Evolutionary conservation across 2,797 vertebrate species (phyloP).

Genomic region (Pangasius krempfi): DNA sequence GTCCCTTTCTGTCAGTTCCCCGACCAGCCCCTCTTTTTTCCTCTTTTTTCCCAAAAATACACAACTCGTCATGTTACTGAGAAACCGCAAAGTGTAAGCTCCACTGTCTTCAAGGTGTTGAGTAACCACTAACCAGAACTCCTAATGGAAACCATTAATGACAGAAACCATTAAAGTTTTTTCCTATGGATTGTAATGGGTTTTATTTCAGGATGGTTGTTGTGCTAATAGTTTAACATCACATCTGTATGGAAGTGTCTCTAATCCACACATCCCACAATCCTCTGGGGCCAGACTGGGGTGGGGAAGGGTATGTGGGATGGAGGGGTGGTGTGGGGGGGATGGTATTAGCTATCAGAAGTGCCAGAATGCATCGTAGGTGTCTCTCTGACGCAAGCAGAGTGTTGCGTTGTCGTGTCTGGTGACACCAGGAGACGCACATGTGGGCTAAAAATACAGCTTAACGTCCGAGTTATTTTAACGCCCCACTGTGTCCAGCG

Average conservation of each 20-base stretch:
- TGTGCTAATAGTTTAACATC: background rate
- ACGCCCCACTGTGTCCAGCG: conserved; percentile 50
- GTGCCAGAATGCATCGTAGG: conserved; percentile 85
- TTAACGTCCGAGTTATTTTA: conserved; percentile 82
- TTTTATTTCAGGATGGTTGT: background rate
- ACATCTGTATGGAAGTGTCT: background rate
- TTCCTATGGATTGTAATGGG: background rate
- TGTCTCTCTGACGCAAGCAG: conserved; percentile 90
- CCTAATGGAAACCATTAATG: background rate
- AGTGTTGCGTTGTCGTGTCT: conserved; percentile 86
- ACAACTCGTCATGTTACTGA: background rate
- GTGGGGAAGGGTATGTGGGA: background rate
- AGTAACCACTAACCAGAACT: background rate
- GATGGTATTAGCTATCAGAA: conserved; percentile 71
- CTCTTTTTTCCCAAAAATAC: no score
- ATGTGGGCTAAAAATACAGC: conserved; percentile 87
- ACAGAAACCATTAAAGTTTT: no score
- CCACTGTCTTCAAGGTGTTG: background rate
- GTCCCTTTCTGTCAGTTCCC: background rate
- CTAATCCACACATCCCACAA: background rate
- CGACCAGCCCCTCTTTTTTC: background rate
- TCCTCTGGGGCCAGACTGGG: background rate
- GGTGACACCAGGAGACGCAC: conserved; percentile 84
- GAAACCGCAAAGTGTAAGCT: background rate
- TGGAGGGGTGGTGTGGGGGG: no score